These are phyloP conservation scores for Adelges cooleyi DNA, from an alignment of 1,140 invertebrate species.

Conservation along the genomic window DNA sequence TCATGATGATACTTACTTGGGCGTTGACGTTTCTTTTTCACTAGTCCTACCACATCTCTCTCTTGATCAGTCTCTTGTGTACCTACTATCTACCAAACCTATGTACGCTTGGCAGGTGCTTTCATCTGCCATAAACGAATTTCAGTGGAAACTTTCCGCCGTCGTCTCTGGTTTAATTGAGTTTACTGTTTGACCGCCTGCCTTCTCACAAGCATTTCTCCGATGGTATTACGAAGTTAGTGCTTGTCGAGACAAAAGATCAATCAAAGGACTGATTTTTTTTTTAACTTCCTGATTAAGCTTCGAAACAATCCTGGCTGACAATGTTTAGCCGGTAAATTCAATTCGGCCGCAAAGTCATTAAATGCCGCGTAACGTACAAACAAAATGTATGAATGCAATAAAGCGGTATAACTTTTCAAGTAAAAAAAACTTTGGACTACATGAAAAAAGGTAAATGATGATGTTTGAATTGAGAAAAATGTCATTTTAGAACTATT, in stretches of 20 bases:
- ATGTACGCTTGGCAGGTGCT: too few species aligned
- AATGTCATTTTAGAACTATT: too few species aligned
- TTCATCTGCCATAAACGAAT: constrained; percentile 10
- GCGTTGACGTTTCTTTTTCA: neutral
- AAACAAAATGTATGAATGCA: too few species aligned
- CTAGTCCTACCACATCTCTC: neutral
- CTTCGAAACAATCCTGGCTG: constrained; percentile 1
- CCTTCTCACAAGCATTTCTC: constrained; percentile 7
- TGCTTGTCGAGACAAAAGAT: constrained; percentile 12
- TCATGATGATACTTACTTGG: constrained; percentile 14
- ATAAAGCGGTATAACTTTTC: too few species aligned
- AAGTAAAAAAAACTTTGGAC: too few species aligned
- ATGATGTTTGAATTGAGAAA: too few species aligned
- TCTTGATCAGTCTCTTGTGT: constrained; percentile 8
- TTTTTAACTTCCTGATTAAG: constrained; percentile 20
- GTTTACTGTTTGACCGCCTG: constrained; percentile 24
- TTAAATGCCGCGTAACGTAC: too few species aligned
- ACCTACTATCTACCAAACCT: neutral
- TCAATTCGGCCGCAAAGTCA: too few species aligned
- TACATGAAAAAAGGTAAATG: too few species aligned
- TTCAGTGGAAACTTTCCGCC: constrained; percentile 11
- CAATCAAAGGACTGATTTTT: neutral
- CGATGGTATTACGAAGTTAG: neutral
- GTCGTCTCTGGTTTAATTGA: constrained; percentile 20
- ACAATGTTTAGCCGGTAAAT: neutral